Percentiles rank a stretch among this genome's conserved stretches.
phyloP scores from a whole-genome alignment of 2,888 invertebrate species.

The Gymnocheta viridis region DNA sequence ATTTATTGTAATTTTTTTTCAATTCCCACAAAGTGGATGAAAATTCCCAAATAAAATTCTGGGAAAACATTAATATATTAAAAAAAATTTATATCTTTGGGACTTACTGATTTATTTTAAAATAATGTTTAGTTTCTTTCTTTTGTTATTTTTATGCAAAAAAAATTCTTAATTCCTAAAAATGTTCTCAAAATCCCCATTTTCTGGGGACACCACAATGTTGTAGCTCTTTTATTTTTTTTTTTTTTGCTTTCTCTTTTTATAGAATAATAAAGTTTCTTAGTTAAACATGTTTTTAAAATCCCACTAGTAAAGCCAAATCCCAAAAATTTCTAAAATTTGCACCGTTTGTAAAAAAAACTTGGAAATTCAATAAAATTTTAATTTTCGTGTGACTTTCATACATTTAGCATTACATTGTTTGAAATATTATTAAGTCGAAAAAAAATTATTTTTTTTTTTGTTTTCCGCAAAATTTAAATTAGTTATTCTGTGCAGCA shows the following conservation, averaged over 20 bases:
- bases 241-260: neutral
- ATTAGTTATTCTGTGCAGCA: neutral
- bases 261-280: neutral
- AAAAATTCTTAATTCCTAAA: too few relatives aligned
- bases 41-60: too few relatives aligned
- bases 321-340: neutral
- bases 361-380: too few relatives aligned
- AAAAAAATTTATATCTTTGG: too few relatives aligned
- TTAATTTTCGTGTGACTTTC: too few relatives aligned
- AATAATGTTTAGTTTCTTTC: too few relatives aligned
- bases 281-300: neutral
- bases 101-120: too few relatives aligned
- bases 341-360: too few relatives aligned
- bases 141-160: too few relatives aligned
- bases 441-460: too few relatives aligned
- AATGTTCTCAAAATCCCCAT: neutral
- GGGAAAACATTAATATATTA: too few relatives aligned
- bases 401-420: too few relatives aligned
- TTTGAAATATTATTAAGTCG: neutral
- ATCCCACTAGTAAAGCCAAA: neutral
- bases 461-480: neutral
- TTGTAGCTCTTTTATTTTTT: neutral
- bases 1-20: neutral
- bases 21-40: neutral
- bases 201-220: neutral